A percentile compares a stretch with the other conserved stretches of the same genome.
Evolutionary conservation across 2,113 vertebrate species (phyloP).

Genomic region (Pterocles orientalis): DNA sequence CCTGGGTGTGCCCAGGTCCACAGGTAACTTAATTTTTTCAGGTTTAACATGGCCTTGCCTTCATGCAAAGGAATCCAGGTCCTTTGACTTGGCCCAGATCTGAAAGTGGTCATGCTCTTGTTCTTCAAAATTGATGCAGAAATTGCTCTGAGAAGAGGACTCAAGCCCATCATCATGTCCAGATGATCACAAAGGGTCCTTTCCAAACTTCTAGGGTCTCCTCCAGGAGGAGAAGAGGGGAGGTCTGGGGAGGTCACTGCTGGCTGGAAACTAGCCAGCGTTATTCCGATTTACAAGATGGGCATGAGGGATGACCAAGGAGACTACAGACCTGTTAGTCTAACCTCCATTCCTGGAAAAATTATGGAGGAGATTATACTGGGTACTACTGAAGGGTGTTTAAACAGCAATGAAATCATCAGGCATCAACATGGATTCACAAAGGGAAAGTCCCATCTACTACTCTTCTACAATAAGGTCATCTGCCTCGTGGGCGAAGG

Average conservation of each 20-base stretch:
- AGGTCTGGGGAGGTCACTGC: background rate
- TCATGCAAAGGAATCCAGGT: background rate
- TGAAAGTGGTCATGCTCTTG: background rate
- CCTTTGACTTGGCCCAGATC: background rate
- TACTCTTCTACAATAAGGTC: too few relatives aligned
- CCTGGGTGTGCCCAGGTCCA: background rate
- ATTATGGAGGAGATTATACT: background rate
- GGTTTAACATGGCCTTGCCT: background rate
- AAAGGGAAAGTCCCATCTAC: too few relatives aligned
- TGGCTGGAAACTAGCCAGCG: background rate
- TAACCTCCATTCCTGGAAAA: background rate
- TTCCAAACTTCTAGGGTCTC: background rate
- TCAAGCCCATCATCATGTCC: background rate
- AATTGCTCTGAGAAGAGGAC: background rate
- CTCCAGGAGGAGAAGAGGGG: background rate
- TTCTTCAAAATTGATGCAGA: background rate
- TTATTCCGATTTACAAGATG: background rate
- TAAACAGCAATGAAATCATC: background rate
- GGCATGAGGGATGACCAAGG: background rate
- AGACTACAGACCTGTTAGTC: background rate
- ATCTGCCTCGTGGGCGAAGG: too few relatives aligned
- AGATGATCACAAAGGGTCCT: too few relatives aligned
- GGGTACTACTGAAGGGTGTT: background rate
- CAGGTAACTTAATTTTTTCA: background rate
- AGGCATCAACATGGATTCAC: background rate